Percentiles rank a stretch among this genome's conserved stretches.
Evolutionary conservation across 2,113 vertebrate species (phyloP).

Genomic region (Prunella fulvescens): DNA sequence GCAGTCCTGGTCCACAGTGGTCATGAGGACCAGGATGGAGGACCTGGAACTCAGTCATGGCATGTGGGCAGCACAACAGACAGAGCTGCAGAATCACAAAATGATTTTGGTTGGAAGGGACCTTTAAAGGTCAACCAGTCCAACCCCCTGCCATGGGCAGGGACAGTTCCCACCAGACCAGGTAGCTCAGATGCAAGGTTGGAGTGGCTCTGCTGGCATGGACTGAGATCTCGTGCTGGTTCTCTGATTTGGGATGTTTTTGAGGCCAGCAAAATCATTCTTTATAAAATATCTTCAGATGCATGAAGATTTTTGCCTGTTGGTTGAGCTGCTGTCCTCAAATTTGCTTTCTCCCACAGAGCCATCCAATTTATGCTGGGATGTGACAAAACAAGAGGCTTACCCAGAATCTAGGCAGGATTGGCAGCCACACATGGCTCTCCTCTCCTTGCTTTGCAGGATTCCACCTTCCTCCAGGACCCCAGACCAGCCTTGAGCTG

Average conservation of each 20-base stretch:
- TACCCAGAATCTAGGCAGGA: background rate
- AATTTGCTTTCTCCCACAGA: background rate
- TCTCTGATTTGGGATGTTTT: background rate
- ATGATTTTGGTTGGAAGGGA: fast-evolving
- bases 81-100: background rate
- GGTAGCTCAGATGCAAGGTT: background rate
- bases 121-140: background rate
- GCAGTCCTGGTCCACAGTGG: background rate
- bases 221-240: fast-evolving
- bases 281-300: background rate
- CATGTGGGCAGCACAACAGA: background rate
- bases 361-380: background rate
- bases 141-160: too few relatives aligned
- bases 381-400: background rate
- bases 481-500: background rate
- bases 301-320: background rate
- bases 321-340: background rate
- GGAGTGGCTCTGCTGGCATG: background rate
- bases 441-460: background rate
- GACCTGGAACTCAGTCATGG: fast-evolving
- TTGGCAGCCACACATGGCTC: fast-evolving
- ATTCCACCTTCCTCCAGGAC: background rate
- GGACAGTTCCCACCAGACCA: background rate
- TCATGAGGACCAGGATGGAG: background rate
- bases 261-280: fast-evolving